A percentile compares a stretch with the other conserved stretches of the same genome.
These are phyloP conservation scores for Nematopogon swammerdamellus DNA, from an alignment of 2,888 invertebrate species.

Conservation along the genomic window DNA sequence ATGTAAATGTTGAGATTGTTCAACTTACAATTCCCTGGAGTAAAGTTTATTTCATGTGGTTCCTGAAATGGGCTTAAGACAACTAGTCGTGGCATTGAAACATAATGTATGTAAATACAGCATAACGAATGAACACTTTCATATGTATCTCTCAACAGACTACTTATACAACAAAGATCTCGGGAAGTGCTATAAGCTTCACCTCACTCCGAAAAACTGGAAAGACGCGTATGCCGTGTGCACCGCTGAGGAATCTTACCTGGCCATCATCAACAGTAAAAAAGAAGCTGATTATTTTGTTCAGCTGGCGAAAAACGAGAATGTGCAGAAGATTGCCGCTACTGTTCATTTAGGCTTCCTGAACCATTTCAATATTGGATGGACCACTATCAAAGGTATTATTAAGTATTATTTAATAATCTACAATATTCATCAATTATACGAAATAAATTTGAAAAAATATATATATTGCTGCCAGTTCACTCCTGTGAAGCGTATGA, in stretches of 20 bases:
- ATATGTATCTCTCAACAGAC: slow-evolving; percentile 15
- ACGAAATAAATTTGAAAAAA: neutral
- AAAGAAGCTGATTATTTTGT: slow-evolving; percentile 22
- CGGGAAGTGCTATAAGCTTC: slow-evolving; percentile 35
- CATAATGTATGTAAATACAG: no score
- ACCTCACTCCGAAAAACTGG: slow-evolving; percentile 28
- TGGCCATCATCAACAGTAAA: slow-evolving; percentile 25
- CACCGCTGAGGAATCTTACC: slow-evolving; percentile 23
- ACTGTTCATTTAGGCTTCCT: slow-evolving; percentile 14
- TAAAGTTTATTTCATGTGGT: no score
- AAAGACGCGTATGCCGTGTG: slow-evolving; percentile 27
- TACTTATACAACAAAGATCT: slow-evolving; percentile 21
- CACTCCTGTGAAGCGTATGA: no score
- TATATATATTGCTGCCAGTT: no score
- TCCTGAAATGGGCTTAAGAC: no score
- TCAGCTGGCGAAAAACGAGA: no score
- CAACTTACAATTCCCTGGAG: no score
- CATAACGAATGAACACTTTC: neutral
- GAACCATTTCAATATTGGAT: slow-evolving; percentile 17
- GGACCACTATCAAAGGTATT: slow-evolving; percentile 26
- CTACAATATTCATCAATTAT: slow-evolving; percentile 3
- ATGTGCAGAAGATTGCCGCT: no score
- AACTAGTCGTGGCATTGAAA: no score
- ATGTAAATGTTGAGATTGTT: no score
- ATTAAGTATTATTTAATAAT: slow-evolving; percentile 6